Base-by-base conservation (phyloP, 1,140 invertebrate genomes). In the Drosophila ananassae region DNA sequence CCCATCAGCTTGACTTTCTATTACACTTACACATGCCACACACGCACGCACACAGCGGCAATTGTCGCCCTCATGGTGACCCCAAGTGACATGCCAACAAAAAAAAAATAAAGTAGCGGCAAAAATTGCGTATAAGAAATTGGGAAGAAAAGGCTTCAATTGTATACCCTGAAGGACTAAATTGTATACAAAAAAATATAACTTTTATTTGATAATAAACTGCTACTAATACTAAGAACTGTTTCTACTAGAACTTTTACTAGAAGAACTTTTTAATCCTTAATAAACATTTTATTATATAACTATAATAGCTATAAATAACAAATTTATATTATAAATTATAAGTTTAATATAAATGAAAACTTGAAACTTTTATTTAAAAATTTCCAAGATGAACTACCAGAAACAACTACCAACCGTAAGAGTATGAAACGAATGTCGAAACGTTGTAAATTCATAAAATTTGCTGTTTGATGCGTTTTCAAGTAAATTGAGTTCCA, bases 401-500 rank as follows among this genome's bases (percentile, higher is more conserved):
- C 17, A 17, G 17, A 17, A 17, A 17, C 17, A 17, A 17, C 17
- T 3, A 3, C 2, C 39, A 41, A 22, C n/a, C 48, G 39, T n/a
- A 13, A 41, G 39, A 4, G 72, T 61, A 57, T n/a, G 22, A 24
- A 46, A 50, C 55, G 63, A 84, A 72, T 57, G 77, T 73, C 76
- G 83, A 87, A 87, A 83, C 79, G 83, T 89, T 87, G 83, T 87
- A 87, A 87, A 87, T 87, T 87, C 83, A 87, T 87, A 87, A 87
- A 87, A 87, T 87, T 87, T 87, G 83, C 83, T 87, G 83, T 87
- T 87, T 89, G 83, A 87, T 87, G 83, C 83, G 83, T 87, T 87
- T 87, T 83, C 83, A 87, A 89, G 83, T 89, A 87, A 87, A 87
- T 87, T 87, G 83, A 87, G 83, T 87, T 87, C 83, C 82, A 87